Conservation (phyloP, 2,113 vertebrate species). For the Indicator indicator region DNA sequence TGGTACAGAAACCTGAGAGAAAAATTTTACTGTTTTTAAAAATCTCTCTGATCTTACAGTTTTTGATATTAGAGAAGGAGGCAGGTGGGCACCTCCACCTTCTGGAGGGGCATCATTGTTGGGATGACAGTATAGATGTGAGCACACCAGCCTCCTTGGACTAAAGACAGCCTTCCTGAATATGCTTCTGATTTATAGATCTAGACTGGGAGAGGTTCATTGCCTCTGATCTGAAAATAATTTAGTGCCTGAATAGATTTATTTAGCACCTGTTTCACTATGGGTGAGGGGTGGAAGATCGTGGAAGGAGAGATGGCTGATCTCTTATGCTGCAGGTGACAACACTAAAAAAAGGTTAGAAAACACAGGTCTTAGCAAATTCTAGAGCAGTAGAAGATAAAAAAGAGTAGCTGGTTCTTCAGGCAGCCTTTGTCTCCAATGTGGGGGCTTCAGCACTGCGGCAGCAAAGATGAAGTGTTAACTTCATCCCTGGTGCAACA, state of each 20-base stretch:
- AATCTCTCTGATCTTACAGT: background rate
- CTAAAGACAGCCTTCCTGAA: background rate
- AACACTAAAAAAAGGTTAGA: background rate
- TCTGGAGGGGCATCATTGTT: fast-evolving
- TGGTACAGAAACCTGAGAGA: background rate
- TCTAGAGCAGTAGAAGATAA: background rate
- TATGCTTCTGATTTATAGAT: background rate
- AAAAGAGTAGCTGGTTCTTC: background rate
- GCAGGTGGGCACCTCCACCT: background rate
- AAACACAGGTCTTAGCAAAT: background rate
- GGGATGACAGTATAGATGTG: background rate
- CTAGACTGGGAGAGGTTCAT: background rate
- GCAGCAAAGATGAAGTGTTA: background rate
- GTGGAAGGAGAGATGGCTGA: background rate
- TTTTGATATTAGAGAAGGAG: background rate
- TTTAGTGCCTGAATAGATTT: background rate
- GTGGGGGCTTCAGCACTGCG: background rate
- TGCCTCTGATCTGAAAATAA: background rate
- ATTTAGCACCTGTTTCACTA: background rate
- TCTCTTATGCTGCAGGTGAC: background rate
- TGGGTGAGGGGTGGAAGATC: background rate
- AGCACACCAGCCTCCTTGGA: fast-evolving
- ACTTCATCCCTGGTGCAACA: background rate
- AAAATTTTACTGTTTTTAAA: background rate
- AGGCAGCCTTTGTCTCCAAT: background rate